phyloP scores from a whole-genome alignment of 2,113 vertebrate species.

The Gobio gobio region DNA sequence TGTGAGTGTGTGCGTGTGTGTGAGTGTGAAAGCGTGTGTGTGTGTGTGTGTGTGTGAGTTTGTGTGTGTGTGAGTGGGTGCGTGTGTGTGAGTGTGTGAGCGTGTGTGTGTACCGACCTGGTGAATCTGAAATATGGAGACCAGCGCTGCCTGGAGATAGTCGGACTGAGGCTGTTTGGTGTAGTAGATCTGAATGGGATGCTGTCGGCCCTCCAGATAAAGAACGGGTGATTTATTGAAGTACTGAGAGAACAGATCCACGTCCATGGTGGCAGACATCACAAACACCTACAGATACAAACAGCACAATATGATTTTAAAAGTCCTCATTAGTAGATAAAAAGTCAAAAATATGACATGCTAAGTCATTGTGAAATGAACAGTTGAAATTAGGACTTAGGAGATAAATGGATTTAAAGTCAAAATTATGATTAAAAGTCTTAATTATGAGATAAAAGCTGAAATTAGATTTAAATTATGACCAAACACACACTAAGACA shows the following conservation, averaged over 20 bases:
- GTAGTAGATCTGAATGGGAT: slow-evolving; percentile 94
- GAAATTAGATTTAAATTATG: too few species aligned
- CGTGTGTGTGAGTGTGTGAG: not conserved
- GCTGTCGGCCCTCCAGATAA: slow-evolving; percentile 93
- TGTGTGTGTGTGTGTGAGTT: not conserved
- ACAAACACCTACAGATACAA: slow-evolving; percentile 80
- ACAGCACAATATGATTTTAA: not conserved
- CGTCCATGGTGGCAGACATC: slow-evolving; percentile 99
- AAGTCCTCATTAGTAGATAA: too few species aligned
- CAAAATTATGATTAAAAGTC: too few species aligned
- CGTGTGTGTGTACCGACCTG: slow-evolving; percentile 77
- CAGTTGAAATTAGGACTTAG: too few species aligned
- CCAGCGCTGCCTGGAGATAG: slow-evolving; percentile 93
- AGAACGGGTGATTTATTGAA: slow-evolving; percentile 92
- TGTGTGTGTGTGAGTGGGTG: not conserved
- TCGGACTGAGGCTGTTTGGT: slow-evolving; percentile 92
- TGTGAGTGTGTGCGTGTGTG: not conserved
- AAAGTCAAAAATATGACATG: too few species aligned
- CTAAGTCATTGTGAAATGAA: too few species aligned
- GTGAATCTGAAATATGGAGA: slow-evolving; percentile 95
- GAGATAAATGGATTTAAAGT: too few species aligned
- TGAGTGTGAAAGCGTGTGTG: not conserved
- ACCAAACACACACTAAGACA: too few species aligned
- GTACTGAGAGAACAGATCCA: slow-evolving; percentile 94
- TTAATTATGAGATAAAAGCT: too few species aligned